Base-by-base conservation (phyloP, 2,888 invertebrate genomes). In the Cyrtodaria siliqua region DNA sequence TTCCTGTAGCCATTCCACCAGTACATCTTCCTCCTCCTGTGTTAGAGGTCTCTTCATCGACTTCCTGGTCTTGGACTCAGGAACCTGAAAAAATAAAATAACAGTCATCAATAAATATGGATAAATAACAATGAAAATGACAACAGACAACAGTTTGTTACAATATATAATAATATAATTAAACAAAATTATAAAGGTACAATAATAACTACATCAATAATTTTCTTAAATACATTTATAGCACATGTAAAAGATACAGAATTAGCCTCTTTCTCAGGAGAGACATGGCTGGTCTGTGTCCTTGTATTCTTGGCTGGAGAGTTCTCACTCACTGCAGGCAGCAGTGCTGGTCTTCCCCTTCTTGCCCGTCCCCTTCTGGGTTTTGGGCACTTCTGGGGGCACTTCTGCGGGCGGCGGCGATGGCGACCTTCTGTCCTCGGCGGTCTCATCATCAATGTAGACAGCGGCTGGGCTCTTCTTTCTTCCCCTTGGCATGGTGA, bases 21-120 rank as follows among this genome's bases (percentile, higher is more conserved):
- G 55, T 20, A 61, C 69, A 26, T 69, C 69, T n/a, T 69, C 69
- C 33, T 53, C 66, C 24, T 66, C 47, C 38, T 56, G 62, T 16
- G 66, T 57, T 23, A 67, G 66, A 42, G 57, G 24, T 2, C 56
- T 56, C 23, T n/a, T 23, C 33, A 67, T 18, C 18, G 69, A 23
- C 55, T 69, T 69, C 26, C 61, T 26, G 53, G 69, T 44, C 47
- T 38, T 61, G 55, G 20, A 29, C 8, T 55, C 55, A 69, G 60
- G 47, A 47, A 47, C 50, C 29, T 55, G 16, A 29, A 55, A 26
- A 26, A 55, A 55, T 12, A 55, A 27, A 26, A 55, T 29, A 27
- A 55, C 29, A 29, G 8, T n/a, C 12, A 29, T 27, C 26, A 26
- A 55, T n/a, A n/a, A 26, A 55, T 26, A n/a, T 29, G 27, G 16